Base-by-base conservation (phyloP, 2,888 invertebrate species). In the Brachyopa scutellaris region DNA sequence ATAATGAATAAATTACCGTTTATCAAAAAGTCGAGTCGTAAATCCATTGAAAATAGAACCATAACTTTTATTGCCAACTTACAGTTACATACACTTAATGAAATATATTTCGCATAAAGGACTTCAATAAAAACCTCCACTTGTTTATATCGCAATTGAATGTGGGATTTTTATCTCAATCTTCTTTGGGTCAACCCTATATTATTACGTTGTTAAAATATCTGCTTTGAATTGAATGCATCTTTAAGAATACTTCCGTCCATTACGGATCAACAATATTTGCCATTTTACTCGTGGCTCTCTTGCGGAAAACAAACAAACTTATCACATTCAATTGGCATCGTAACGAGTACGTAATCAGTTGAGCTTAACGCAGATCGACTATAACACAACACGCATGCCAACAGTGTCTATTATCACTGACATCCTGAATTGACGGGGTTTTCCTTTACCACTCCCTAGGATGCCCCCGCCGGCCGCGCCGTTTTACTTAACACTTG, bases 1-100 rank as follows among this genome's bases (percentile, higher is more conserved):
- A 15, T 49, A 29, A 49, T 59, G 70, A 70, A 70, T 70, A 70
- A 70, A 59, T 70, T 70, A 57, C 57, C 31, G 26, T 69, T 70
- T 51, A 49, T 59, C 38, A 38, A 57, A 67, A 45, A 57, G 33
- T 21, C 29, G 8, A 13, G 23, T 40, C 55, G 42, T 55, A 26
- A 57, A 47, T 29, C 21, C 40, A 31, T 59, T 29, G 21, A 2
- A 61, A 61, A 69, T 36, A 13, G 31, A 15, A 17, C 38, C 31
- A 49, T 61, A 38, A 61, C 49, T 40, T 59, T 70, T 29, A 70
- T 61, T 49, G 40, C 21, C 11, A n/a, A 3, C 19, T 51, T 11
- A n/a, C 11, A 19, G 49, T 17, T 49, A 21, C 38, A 70, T 49
- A 21, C 38, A 70, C 69, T 59, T 38, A 29, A 59, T 70, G 57